Conservation (phyloP, 2,113 vertebrate genomes). For the Rhinopomastus cyanomelas region DNA sequence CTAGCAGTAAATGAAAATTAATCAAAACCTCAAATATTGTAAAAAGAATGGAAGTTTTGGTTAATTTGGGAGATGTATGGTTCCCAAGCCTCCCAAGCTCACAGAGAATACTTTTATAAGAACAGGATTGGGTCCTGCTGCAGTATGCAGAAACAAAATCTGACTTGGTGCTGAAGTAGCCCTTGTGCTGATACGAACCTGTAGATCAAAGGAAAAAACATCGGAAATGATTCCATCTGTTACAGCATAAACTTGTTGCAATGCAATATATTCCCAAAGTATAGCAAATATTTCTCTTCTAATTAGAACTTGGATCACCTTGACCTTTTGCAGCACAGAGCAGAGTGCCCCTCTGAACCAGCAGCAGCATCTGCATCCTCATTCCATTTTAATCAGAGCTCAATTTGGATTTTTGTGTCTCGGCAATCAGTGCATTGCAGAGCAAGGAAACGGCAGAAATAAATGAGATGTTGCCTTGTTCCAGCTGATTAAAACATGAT, state of each 20-base stretch:
- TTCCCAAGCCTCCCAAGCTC: background rate
- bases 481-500: slow-evolving; percentile 71
- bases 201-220: background rate
- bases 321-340: slow-evolving; percentile 59
- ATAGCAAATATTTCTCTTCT: background rate
- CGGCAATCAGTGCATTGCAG: slow-evolving; percentile 45
- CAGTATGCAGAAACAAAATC: background rate
- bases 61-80: background rate
- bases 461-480: slow-evolving; percentile 76
- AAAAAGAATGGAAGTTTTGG: background rate
- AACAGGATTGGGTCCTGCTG: background rate
- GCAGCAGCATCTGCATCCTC: slow-evolving; percentile 49
- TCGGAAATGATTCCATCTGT: slow-evolving; percentile 15
- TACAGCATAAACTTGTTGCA: background rate
- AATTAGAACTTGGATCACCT: slow-evolving; percentile 57
- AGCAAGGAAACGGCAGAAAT: slow-evolving; percentile 63
- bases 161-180: background rate
- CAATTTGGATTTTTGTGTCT: slow-evolving; percentile 69
- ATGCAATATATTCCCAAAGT: background rate
- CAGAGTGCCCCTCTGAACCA: slow-evolving; percentile 23
- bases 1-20: background rate
- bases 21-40: background rate
- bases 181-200: background rate
- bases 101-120: background rate
- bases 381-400: slow-evolving; percentile 73